Conservation (phyloP, 2,113 vertebrate genomes). For the Gallinago undulata region DNA sequence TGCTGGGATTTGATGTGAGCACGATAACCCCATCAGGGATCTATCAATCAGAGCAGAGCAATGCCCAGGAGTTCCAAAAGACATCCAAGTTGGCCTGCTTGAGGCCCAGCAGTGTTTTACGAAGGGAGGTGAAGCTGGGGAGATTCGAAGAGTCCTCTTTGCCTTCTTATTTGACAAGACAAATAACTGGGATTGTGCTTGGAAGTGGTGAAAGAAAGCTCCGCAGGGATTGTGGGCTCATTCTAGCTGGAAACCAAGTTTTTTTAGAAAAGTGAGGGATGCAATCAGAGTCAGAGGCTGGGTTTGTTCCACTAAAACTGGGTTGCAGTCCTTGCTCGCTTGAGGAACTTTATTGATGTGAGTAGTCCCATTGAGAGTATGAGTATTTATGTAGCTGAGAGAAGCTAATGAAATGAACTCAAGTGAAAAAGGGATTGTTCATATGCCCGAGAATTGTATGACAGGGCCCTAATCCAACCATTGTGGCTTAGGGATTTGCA, state of each 20-base stretch:
- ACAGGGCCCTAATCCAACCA: conserved; percentile 38
- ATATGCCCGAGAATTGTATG: conserved; percentile 49
- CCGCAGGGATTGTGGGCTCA: conserved; percentile 7
- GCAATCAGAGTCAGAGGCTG: conserved; percentile 46
- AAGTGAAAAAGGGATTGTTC: conserved; percentile 65
- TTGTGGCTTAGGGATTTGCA: conserved; percentile 54
- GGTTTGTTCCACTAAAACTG: conserved; percentile 49
- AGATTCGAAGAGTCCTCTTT: not conserved
- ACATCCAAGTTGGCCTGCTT: not conserved
- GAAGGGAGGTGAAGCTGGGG: not conserved
- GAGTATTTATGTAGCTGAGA: conserved; percentile 64
- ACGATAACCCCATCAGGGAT: not conserved
- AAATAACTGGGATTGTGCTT: conserved; percentile 27
- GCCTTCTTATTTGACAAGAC: conserved; percentile 3
- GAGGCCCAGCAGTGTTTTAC: not conserved
- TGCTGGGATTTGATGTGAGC: not conserved
- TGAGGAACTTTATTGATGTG: conserved; percentile 46
- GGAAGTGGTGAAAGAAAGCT: conserved; percentile 12
- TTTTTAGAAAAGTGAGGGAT: conserved; percentile 22
- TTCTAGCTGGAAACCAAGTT: not conserved
- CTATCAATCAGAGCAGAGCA: not conserved
- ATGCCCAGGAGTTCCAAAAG: not conserved
- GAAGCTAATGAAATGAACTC: conserved; percentile 57
- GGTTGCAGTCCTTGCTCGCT: conserved; percentile 21
- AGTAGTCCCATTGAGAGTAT: conserved; percentile 51